Base-by-base conservation (phyloP, 1,140 invertebrate genomes). In the Hyphantria cunea region DNA sequence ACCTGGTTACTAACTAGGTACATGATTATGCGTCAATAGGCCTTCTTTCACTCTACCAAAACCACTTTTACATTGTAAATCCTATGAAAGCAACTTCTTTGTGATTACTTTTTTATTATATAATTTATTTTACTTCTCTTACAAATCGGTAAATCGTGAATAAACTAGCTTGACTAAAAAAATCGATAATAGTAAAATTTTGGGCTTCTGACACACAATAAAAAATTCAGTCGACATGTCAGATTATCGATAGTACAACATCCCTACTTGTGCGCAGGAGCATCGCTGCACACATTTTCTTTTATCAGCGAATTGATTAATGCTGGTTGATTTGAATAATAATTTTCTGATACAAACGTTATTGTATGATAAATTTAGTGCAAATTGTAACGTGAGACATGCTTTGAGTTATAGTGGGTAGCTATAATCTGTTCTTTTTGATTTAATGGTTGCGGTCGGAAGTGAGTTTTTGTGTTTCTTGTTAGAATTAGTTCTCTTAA, bases 311-410 rank as follows among this genome's bases (percentile, higher is more conserved):
- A 78, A 81, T 89, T 90, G 88, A 90, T 88, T 89, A 89, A 90
- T 90, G 84, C 79, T 71, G 66, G 67, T 82, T 78, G 86, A 90
- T 90, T 90, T 90, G 84, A 90, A 90, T 90, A 90, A 90, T 89
- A 90, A 89, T 90, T 86, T 89, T 84, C 80, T 84, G 83, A 78
- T 81, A 84, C 82, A 84, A 86, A 87, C 78, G 80, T 90, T 90
- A 90, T 87, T 89, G 87, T 90, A 85, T 89, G 87, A 90, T 89
- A 88, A 90, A 89, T 90, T 90, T 90, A 90, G 88, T 90, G 88
- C 84, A 89, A 90, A 89, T 87, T 89, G 86, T 89, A 87, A 87
- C 76, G 73, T 81, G 78, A 82, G 72, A 72, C 64, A 66, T 68
- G 68, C 72, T 66, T 47, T 78, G 52, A 77, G 64, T 71, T 71